Evolutionary conservation across 2,888 invertebrate species (phyloP).

Genomic region (Listrodromus nycthemerus): DNA sequence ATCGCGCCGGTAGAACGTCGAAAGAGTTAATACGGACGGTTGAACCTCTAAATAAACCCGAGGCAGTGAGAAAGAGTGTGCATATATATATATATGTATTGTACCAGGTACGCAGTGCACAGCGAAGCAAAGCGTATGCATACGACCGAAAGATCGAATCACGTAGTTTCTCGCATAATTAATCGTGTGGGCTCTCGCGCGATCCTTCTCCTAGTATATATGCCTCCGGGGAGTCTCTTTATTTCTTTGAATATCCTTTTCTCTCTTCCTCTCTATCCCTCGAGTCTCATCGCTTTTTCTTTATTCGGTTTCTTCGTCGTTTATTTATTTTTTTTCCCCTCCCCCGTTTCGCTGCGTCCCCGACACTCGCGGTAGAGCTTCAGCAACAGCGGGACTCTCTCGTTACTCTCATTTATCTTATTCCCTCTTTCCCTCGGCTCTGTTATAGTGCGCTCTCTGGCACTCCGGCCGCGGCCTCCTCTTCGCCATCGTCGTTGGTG

Average conservation of each 20-base stretch:
- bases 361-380: constrained; percentile 30
- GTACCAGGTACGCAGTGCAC: constrained; percentile 14
- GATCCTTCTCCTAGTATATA: constrained; percentile 7
- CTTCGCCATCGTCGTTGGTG: constrained; percentile 41
- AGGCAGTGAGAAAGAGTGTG: constrained; percentile 22
- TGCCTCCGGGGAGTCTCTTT: constrained; percentile 60
- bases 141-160: constrained; percentile 69
- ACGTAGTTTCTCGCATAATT: constrained; percentile 73
- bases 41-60: constrained; percentile 30
- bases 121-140: constrained; percentile 14
- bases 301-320: constrained; percentile 42
- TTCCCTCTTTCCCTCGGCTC: constrained; percentile 30
- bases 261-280: constrained; percentile 20
- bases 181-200: constrained; percentile 64
- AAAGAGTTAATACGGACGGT: constrained; percentile 8
- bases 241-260: constrained; percentile 42
- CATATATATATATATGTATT: not conserved
- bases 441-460: constrained; percentile 51
- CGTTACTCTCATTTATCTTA: constrained; percentile 58
- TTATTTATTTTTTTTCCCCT: not conserved
- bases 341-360: not conserved
- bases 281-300: constrained; percentile 30
- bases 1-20: constrained; percentile 7
- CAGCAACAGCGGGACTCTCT: constrained; percentile 21
- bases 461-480: constrained; percentile 47